Conservation (phyloP, 2,113 vertebrate species). For the Perca fluviatilis region DNA sequence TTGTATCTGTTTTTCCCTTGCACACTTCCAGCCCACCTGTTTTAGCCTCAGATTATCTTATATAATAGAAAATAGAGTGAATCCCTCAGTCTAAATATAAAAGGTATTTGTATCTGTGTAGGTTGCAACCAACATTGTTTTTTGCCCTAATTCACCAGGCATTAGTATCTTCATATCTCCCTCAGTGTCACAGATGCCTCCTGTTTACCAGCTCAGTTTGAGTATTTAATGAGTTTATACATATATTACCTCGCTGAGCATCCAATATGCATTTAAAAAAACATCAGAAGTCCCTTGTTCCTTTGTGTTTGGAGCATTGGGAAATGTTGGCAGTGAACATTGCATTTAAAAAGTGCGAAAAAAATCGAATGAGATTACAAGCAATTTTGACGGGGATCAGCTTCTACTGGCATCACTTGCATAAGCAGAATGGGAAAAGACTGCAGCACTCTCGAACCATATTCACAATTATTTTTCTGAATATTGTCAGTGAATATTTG, state of each 20-base stretch:
- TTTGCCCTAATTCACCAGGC: background rate
- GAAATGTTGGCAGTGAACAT: slow-evolving; percentile 21
- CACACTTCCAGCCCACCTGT: background rate
- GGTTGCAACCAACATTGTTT: background rate
- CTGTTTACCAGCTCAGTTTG: slow-evolving; percentile 11
- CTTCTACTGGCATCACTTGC: background rate
- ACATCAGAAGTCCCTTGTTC: background rate
- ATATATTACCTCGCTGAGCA: background rate
- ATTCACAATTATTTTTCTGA: background rate
- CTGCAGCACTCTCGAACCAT: background rate
- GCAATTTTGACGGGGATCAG: slow-evolving; percentile 13
- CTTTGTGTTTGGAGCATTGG: background rate
- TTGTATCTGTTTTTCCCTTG: background rate
- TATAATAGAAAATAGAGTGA: background rate
- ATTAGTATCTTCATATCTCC: background rate
- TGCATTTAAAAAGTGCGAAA: background rate
- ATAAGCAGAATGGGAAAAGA: background rate
- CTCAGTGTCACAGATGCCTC: background rate
- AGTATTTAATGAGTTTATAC: slow-evolving; percentile 9
- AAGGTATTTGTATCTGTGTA: slow-evolving; percentile 1
- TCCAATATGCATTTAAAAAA: slow-evolving; percentile 30
- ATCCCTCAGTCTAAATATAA: background rate
- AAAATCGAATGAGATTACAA: slow-evolving; percentile 16
- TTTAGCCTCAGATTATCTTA: background rate
- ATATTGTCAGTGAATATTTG: slow-evolving; percentile 11